Conservation (phyloP, 2,888 invertebrate genomes). For the Amphipoea lucens region DNA sequence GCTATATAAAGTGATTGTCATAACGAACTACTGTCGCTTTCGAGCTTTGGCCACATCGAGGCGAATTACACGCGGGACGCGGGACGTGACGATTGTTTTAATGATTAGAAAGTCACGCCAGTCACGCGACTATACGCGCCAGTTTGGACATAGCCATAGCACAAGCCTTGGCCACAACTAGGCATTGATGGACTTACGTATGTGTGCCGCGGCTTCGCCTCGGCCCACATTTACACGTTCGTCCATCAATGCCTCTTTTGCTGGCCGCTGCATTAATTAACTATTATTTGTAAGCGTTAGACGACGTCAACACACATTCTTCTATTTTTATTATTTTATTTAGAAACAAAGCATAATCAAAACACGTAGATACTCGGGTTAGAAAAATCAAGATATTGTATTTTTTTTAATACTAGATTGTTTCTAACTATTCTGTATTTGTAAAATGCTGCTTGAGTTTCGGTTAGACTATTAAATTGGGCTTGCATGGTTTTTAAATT, state of each 20-base stretch:
- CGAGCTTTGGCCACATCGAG: background rate
- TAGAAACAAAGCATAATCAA: background rate
- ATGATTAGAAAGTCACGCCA: background rate
- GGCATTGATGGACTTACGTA: too few species aligned
- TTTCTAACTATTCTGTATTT: background rate
- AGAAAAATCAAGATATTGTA: background rate
- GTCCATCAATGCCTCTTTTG: too few species aligned
- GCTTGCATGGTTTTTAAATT: constrained; percentile 50
- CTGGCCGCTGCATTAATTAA: too few species aligned
- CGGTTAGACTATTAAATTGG: constrained; percentile 8
- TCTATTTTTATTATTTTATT: background rate
- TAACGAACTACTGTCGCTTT: background rate
- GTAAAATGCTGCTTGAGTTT: constrained; percentile 65
- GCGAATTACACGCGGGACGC: background rate
- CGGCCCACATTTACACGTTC: too few species aligned
- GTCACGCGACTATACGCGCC: too few species aligned
- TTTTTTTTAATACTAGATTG: background rate
- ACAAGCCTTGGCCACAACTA: too few species aligned
- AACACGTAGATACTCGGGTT: background rate
- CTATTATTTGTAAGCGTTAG: too few species aligned
- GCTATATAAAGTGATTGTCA: background rate
- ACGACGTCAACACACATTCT: background rate
- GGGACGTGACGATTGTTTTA: too few species aligned
- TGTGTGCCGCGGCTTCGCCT: too few species aligned
- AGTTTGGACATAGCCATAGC: background rate